Percentiles rank a stretch among this genome's conserved stretches.
phyloP scores from a whole-genome alignment of 1,140 invertebrate genomes.

The Drosophila carrolli region DNA sequence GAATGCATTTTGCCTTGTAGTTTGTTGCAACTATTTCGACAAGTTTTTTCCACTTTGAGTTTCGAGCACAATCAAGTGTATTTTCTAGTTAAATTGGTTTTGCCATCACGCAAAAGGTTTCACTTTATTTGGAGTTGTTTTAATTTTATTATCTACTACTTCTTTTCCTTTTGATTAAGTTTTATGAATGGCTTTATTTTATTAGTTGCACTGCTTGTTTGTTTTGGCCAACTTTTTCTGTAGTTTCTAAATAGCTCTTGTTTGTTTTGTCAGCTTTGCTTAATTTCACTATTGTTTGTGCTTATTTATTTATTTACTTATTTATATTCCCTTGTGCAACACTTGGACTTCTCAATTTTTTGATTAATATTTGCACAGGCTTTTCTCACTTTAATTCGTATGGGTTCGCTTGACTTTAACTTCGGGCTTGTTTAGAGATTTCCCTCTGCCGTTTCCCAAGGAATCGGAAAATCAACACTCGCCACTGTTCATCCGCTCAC shows the following conservation, averaged over 20 bases:
- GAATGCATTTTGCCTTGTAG: conserved; percentile 73
- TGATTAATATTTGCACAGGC: conserved; percentile 3
- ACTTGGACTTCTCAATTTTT: background rate
- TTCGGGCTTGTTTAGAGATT: conserved; percentile 9
- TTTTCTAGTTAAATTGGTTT: conserved; percentile 39
- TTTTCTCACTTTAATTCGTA: conserved; percentile 26
- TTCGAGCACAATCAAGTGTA: conserved; percentile 29
- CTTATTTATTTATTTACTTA: background rate
- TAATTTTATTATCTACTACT: conserved; percentile 1
- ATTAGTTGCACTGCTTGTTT: conserved; percentile 1
- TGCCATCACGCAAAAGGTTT: conserved; percentile 24
- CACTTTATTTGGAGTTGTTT: conserved; percentile 18
- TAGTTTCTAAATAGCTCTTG: background rate
- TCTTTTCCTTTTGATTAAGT: background rate
- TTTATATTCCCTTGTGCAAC: background rate
- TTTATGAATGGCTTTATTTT: background rate
- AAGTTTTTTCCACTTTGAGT: conserved; percentile 20
- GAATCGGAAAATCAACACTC: conserved; percentile 18
- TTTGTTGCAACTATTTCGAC: conserved; percentile 24
- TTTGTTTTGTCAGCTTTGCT: conserved; percentile 10
- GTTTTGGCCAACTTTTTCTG: background rate
- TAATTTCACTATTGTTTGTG: conserved; percentile 12
- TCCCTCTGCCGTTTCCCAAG: conserved; percentile 18
- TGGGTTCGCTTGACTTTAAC: conserved; percentile 27
- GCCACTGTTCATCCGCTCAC: conserved; percentile 53